Conservation (phyloP, 2,797 vertebrate genomes). For the Cynodonichthys magdalenae region DNA sequence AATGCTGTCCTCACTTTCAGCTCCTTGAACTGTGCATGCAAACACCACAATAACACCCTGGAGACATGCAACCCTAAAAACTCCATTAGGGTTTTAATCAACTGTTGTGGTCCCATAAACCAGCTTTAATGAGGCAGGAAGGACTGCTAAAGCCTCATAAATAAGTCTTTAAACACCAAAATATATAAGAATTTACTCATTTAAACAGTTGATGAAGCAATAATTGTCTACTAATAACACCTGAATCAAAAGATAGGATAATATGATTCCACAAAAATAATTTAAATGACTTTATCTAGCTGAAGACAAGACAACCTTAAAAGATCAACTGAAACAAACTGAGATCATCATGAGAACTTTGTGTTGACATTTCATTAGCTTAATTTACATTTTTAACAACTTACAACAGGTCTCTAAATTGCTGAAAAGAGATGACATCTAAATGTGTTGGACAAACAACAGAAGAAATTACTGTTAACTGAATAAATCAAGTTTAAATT, state of each 20-base stretch:
- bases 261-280: neutral
- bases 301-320: neutral
- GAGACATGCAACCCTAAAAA: constrained; percentile 9
- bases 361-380: no score
- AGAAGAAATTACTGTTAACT: no score
- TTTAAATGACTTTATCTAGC: neutral
- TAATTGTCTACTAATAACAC: neutral
- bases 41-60: constrained; percentile 21
- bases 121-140: constrained; percentile 53
- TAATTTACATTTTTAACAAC: neutral
- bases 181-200: neutral
- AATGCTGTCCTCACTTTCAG: constrained; percentile 7
- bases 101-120: constrained; percentile 52
- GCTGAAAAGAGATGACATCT: neutral
- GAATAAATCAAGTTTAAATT: no score
- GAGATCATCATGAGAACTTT: no score
- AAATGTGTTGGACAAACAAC: neutral
- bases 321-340: neutral
- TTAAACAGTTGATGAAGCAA: neutral
- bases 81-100: constrained; percentile 50
- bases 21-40: constrained; percentile 12
- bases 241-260: neutral
- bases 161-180: constrained; percentile 10
- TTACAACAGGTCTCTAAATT: neutral
- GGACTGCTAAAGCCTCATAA: constrained; percentile 20